Conservation (phyloP, 2,113 vertebrate species). For the Rattus rattus region DNA sequence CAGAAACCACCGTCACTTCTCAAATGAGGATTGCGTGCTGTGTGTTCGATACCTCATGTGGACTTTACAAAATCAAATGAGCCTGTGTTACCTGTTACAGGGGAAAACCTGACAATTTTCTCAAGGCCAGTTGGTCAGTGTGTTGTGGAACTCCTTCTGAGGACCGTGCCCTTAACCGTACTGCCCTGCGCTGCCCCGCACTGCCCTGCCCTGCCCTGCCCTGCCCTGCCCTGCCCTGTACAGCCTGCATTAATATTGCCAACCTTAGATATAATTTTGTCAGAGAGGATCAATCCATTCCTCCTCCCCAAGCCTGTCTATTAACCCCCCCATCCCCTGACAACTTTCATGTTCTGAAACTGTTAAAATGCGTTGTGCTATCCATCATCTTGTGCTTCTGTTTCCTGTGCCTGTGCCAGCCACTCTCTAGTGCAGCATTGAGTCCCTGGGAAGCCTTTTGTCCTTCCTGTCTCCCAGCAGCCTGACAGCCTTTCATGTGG, state of each 20-base stretch:
- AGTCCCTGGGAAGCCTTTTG: background rate
- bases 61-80: background rate
- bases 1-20: background rate
- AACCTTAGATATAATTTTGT: background rate
- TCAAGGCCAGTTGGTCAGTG: background rate
- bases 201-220: background rate
- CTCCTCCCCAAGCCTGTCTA: conserved; percentile 1
- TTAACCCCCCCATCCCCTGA: background rate
- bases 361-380: background rate
- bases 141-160: background rate
- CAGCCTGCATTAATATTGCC: background rate
- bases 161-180: background rate
- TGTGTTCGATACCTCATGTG: background rate
- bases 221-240: background rate
- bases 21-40: background rate
- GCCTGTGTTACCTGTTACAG: background rate
- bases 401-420: conserved; percentile 19
- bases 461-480: conserved; percentile 40
- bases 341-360: background rate
- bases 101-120: background rate
- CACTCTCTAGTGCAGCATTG: background rate
- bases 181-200: background rate
- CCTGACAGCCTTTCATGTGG: conserved; percentile 58
- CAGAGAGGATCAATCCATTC: background rate
- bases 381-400: background rate